Evolutionary conservation across 1,140 invertebrate species (phyloP), one percentile per base, ranked within the genome.

Genomic region (Drosophila bipectinata): DNA sequence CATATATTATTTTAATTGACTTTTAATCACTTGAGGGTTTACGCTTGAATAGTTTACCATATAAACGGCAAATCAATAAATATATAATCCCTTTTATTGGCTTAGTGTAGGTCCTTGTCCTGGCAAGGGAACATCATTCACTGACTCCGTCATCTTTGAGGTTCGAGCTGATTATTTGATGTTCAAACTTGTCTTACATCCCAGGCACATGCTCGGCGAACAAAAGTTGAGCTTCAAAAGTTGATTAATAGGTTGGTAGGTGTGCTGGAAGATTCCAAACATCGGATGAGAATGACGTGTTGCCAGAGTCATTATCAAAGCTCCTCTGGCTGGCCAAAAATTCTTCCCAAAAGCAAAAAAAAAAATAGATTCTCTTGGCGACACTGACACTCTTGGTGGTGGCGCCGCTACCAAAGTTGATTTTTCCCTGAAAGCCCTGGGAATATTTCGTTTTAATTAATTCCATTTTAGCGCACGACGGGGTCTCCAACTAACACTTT

Each of bases 201-300:
- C 62, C 62, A 48, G 49, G 51, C 62, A 72, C 39, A 63, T 74
- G 64, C 28, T 60, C 39, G 48, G 47, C 57, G 54, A 48, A 64
- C 57, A 85, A 84, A 87, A 87, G 78, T 87, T 87, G 69, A 62
- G 52, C 77, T 75, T 67, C 53, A 68, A 10, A 87, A 82, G 60
- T 87, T 88, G 82, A 87, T 87, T 87, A 87, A 87, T 88, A 87
- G 83, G 78, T 78, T 21, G 21, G 68, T 48, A 39, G 53, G 34
- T 37, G 41, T 18, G 4, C n/a, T 47, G 60, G 14, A 18, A 39
- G 34, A 21, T 47, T 47, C 15, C 18, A 8, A 47, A 21, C 18
- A 21, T 15, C 18, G 18, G 10, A 41, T 28, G 55, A 44, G 45
- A 32, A 18, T 48, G 45, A 14, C 39, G 59, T 12, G 51, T 48